Base-by-base conservation (phyloP, 2,888 invertebrate species). In the Stenodera caucasica region DNA sequence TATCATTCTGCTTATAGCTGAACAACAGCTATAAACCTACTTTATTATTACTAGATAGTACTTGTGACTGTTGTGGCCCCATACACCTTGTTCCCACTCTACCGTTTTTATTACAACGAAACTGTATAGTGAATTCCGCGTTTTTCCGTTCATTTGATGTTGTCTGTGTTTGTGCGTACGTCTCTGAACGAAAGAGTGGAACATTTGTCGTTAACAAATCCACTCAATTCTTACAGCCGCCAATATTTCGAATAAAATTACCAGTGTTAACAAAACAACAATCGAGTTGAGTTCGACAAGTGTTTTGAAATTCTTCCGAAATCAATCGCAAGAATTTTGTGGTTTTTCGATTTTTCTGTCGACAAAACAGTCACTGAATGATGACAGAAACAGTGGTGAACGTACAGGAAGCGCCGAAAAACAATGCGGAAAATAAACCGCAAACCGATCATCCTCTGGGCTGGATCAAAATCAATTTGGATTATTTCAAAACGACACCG, bases 381-480 rank as follows among this genome's bases (percentile, higher is more conserved):
- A 91, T 91, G 88, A 89, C 91, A 79, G 91, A 91, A 85, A 91
- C 91, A 75, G 91, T 90, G 76, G 90, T 91, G 75, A 91, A 88
- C 74, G 88, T 91, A 80, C 89, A 90, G 78, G 88, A 88, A 78
- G 81, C 88, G 82, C 82, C 88, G 82, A 79, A 79, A 74, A 80
- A 79, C 68, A 82, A 81, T 67, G 73, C 76, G 57, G 71, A 73
- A 12, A 75, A 76, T 57, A 70, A 72, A 51, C 71, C 72, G 29
- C 72, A 71, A 52, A 67, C 83, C 65, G 84, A 86, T 72, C 84
- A 84, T 67, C 83, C 84, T 58, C 77, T 91, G 67, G 84, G 86
- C 68, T 90, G 90, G 87, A 84, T 92, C 74, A 87, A 86, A 81
- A 82, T 92, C 75, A 92, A 94, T 82, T 74, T 88, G 70, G 86